These are phyloP conservation scores for Heliconius hortense DNA, from an alignment of 2,888 invertebrate genomes.

Conservation along the genomic window DNA sequence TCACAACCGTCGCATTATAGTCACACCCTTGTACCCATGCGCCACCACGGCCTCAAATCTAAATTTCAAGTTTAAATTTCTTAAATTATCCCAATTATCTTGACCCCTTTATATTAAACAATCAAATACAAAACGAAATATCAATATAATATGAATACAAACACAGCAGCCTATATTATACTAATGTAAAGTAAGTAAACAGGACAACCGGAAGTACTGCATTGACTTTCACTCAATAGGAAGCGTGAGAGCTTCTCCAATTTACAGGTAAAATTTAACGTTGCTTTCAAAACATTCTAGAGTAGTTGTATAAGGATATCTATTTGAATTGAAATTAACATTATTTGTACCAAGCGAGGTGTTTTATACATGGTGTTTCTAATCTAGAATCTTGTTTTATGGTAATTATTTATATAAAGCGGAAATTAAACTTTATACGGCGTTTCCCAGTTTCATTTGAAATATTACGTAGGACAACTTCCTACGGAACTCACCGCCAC, in stretches of 20 bases:
- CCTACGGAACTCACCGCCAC: too few relatives aligned
- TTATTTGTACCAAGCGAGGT: neutral
- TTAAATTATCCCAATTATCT: neutral
- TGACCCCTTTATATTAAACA: neutral
- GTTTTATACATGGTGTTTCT: neutral
- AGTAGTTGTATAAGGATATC: neutral
- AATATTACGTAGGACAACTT: too few relatives aligned
- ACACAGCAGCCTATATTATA: too few relatives aligned
- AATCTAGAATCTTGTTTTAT: neutral
- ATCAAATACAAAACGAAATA: neutral
- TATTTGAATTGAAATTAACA: neutral
- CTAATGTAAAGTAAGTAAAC: neutral
- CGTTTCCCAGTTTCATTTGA: too few relatives aligned
- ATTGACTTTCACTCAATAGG: conserved; percentile 16
- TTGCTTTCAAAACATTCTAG: conserved; percentile 9
- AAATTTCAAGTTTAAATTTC: too few relatives aligned
- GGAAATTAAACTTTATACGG: neutral
- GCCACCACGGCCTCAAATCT: too few relatives aligned
- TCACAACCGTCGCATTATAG: too few relatives aligned
- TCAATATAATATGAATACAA: neutral
- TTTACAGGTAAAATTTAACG: conserved; percentile 6
- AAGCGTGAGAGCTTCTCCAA: conserved; percentile 26
- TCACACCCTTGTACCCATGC: too few relatives aligned
- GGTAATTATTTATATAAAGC: neutral
- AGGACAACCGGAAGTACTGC: conserved; percentile 9